Evolutionary conservation across 2,797 vertebrate genomes (phyloP).

Genomic region (Chelonia mydas): DNA sequence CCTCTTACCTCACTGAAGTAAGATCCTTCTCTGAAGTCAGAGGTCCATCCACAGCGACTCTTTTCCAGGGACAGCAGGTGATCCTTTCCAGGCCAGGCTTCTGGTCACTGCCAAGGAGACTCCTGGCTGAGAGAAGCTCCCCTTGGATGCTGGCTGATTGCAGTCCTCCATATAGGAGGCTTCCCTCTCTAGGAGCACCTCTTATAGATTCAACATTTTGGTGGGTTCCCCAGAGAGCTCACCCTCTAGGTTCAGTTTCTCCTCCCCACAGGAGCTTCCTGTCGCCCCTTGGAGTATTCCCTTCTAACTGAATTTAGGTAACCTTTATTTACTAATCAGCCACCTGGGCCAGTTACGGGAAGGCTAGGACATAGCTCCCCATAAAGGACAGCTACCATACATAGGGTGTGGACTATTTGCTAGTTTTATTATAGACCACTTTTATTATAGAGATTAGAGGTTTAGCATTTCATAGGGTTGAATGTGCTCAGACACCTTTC

Average conservation of each 20-base stretch:
- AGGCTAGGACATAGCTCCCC: not conserved
- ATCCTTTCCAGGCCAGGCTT: not conserved
- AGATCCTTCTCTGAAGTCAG: not conserved
- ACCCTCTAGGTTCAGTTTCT: not conserved
- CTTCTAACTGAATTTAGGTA: not conserved
- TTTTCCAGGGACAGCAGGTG: not conserved
- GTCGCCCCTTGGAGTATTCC: not conserved
- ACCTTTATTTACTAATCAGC: not conserved
- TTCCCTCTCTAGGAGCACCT: not conserved
- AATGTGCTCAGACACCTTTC: not conserved
- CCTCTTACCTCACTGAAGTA: not conserved
- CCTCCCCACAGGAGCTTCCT: not conserved
- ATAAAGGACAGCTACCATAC: not conserved
- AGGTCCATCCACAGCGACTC: not conserved
- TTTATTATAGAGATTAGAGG: conserved; percentile 11
- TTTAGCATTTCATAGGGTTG: conserved; percentile 4
- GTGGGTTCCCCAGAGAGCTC: not conserved
- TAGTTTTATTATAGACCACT: not conserved
- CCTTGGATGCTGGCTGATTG: not conserved
- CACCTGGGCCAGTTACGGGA: not conserved
- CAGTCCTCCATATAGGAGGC: not conserved
- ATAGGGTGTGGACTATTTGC: not conserved
- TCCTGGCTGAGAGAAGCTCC: not conserved
- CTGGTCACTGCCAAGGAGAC: not conserved
- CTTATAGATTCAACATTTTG: not conserved